These are phyloP conservation scores for Eleginops maclovinus DNA, from an alignment of 2,113 vertebrate genomes.

Conservation along the genomic window DNA sequence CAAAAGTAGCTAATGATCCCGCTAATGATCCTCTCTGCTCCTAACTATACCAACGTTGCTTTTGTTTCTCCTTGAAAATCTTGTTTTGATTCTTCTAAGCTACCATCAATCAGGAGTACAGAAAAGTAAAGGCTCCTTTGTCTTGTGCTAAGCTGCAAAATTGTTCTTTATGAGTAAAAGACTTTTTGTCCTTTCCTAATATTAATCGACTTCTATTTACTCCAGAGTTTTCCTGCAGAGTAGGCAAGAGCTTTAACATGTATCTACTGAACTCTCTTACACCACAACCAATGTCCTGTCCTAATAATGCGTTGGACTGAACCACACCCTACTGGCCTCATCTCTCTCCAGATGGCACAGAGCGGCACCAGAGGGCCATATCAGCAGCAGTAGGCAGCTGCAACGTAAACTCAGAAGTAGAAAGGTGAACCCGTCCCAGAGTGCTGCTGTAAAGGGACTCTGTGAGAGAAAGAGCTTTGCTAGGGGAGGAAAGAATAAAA, in stretches of 20 bases:
- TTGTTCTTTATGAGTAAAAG: not conserved
- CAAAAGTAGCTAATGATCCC: constrained; percentile 3
- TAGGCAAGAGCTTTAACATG: not conserved
- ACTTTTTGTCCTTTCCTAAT: not conserved
- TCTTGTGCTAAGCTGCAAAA: not conserved
- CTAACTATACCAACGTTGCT: not conserved
- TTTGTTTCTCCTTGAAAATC: constrained; percentile 11
- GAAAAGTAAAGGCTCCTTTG: not conserved
- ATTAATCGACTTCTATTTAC: constrained; percentile 6
- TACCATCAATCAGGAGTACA: not conserved
- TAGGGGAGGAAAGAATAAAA: not conserved
- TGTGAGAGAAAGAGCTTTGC: not conserved
- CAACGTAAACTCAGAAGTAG: constrained; percentile 17
- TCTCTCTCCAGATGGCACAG: constrained; percentile 27
- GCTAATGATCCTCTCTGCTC: not conserved
- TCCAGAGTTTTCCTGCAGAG: not conserved
- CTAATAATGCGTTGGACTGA: constrained; percentile 30
- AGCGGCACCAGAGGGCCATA: constrained; percentile 19
- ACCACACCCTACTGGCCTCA: constrained; percentile 1
- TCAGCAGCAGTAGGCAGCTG: constrained; percentile 28
- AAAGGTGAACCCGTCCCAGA: constrained; percentile 28
- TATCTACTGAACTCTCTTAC: not conserved
- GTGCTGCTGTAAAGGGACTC: constrained; percentile 63
- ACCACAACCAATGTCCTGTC: not conserved
- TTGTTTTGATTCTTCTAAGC: constrained; percentile 31